Percentiles rank a stretch among this genome's conserved stretches.
These are phyloP conservation scores for Acrobasis repandana DNA, from an alignment of 2,888 invertebrate species.

Conservation along the genomic window DNA sequence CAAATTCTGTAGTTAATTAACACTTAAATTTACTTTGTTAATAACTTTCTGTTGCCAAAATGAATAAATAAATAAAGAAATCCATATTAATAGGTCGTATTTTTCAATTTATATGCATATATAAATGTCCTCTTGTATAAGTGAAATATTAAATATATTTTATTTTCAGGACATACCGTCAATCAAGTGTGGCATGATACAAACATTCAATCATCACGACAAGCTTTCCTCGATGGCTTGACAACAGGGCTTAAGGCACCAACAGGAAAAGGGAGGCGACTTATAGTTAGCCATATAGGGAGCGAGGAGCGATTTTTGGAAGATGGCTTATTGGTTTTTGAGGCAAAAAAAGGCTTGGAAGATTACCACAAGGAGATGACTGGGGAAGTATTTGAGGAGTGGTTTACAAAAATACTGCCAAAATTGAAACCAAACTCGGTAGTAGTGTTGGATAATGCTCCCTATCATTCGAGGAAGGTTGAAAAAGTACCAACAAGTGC, in stretches of 20 bases:
- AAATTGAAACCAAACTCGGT: too few species aligned
- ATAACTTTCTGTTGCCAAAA: too few species aligned
- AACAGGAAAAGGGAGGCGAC: conserved; percentile 32
- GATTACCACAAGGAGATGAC: conserved; percentile 38
- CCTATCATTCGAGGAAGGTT: too few species aligned
- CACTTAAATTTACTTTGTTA: too few species aligned
- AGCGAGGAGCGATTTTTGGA: conserved; percentile 34
- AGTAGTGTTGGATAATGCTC: too few species aligned
- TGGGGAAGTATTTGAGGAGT: conserved; percentile 29
- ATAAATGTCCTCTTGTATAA: too few species aligned
- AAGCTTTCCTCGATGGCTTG: conserved; percentile 30
- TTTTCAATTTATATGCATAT: too few species aligned
- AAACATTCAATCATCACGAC: conserved; percentile 24
- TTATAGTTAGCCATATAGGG: conserved; percentile 34
- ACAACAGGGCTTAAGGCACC: conserved; percentile 30
- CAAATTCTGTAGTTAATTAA: too few species aligned
- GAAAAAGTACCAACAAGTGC: too few species aligned
- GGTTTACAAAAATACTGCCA: conserved; percentile 32
- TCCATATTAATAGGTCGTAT: too few species aligned
- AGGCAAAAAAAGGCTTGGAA: conserved; percentile 33
- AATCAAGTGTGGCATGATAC: conserved; percentile 27
- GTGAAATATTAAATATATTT: conserved; percentile 1
- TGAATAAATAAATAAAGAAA: too few species aligned
- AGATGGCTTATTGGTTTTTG: conserved; percentile 32
- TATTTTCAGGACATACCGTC: conserved; percentile 26